phyloP scores from a whole-genome alignment of 2,113 vertebrate genomes.

The Galemys pyrenaicus region DNA sequence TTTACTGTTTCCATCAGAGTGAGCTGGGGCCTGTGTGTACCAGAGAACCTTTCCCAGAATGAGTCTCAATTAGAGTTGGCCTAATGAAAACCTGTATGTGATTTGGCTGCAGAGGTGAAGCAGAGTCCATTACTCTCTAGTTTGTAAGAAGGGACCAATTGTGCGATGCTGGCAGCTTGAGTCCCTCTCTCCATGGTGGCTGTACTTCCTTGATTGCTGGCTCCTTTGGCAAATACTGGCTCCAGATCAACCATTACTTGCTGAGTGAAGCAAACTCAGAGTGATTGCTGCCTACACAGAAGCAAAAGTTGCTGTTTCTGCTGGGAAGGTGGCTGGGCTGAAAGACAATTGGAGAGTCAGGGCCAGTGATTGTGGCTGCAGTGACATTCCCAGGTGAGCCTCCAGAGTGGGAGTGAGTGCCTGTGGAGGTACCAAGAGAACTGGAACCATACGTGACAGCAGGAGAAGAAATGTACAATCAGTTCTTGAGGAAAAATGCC shows the following conservation, averaged over 20 bases:
- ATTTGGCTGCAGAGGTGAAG: background rate
- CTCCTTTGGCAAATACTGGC: background rate
- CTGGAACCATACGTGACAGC: fast-evolving
- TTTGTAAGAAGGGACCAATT: background rate
- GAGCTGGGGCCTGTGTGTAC: background rate
- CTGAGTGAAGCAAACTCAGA: background rate
- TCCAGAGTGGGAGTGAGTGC: background rate
- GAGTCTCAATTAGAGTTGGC: background rate
- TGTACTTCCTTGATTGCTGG: background rate
- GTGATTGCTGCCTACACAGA: background rate
- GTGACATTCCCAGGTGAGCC: background rate
- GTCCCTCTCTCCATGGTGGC: too few species aligned
- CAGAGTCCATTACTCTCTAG: background rate
- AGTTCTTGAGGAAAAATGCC: background rate
- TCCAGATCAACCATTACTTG: background rate
- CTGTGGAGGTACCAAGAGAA: background rate
- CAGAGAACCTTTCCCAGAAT: background rate
- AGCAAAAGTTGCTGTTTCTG: background rate
- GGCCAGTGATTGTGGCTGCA: background rate
- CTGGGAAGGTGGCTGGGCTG: background rate
- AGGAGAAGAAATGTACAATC: background rate
- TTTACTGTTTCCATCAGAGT: background rate
- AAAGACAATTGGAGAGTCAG: background rate
- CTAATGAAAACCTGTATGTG: background rate
- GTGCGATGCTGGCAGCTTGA: too few species aligned